Conservation (phyloP, 2,888 invertebrate genomes). For the Willowsia nigromaculata region DNA sequence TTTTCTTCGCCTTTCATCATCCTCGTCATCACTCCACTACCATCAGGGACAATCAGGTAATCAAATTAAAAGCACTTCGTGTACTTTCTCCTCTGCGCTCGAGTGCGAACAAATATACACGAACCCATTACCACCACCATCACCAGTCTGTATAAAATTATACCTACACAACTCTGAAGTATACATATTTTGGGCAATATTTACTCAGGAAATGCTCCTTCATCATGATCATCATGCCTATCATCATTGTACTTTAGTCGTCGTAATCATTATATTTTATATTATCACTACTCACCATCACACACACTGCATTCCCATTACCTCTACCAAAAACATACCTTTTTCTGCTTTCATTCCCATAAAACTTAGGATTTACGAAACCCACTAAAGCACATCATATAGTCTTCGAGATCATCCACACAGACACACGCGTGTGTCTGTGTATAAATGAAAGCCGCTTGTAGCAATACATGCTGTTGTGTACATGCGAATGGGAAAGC, state of each 20-base stretch:
- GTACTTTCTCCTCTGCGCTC: background rate
- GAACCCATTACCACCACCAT: conserved; percentile 1
- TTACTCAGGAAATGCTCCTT: background rate
- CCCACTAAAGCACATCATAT: background rate
- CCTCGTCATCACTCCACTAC: background rate
- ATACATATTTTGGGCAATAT: background rate
- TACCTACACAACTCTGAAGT: background rate
- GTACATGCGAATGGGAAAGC: background rate
- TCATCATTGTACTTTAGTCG: background rate
- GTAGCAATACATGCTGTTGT: background rate
- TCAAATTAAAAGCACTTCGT: conserved; percentile 36
- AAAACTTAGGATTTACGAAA: background rate
- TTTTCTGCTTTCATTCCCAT: background rate
- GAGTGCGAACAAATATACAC: background rate
- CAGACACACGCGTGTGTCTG: background rate
- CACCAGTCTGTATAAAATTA: background rate
- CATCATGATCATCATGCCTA: background rate
- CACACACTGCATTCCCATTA: background rate
- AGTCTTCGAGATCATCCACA: background rate
- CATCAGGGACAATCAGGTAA: conserved; percentile 30
- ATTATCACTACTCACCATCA: background rate
- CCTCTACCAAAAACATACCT: background rate
- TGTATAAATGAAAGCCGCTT: background rate
- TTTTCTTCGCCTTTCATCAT: background rate
- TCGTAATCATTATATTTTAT: conserved; percentile 22